phyloP scores from a whole-genome alignment of 2,797 vertebrate genomes.

The Lutjanus campechanus region DNA sequence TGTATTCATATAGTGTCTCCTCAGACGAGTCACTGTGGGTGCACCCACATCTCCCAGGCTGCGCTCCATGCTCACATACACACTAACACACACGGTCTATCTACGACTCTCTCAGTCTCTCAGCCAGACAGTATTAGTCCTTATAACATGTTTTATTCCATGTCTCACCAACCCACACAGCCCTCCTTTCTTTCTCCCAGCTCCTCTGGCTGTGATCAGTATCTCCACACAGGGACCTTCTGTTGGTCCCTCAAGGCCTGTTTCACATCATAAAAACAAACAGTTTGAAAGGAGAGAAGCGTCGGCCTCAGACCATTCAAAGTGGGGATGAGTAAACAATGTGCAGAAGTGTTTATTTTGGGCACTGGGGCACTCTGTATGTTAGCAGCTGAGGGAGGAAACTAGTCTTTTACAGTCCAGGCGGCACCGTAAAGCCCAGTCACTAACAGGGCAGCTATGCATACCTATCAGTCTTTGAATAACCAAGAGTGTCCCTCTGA shows the following conservation, averaged over 20 bases:
- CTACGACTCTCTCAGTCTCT: constrained; percentile 43
- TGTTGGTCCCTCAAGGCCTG: constrained; percentile 71
- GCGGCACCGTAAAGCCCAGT: constrained; percentile 29
- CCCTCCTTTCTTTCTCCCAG: constrained; percentile 48
- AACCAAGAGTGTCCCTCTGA: not conserved
- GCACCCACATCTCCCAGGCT: constrained; percentile 13
- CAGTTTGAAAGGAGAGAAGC: constrained; percentile 65
- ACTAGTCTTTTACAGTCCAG: constrained; percentile 32
- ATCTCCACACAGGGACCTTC: constrained; percentile 71
- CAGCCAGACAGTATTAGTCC: constrained; percentile 48
- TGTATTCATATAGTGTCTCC: constrained; percentile 12
- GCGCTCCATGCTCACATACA: constrained; percentile 11
- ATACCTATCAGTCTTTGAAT: not conserved
- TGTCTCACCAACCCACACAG: constrained; percentile 67
- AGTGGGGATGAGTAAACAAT: constrained; percentile 67
- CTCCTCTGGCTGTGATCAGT: constrained; percentile 65
- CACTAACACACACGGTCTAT: constrained; percentile 25
- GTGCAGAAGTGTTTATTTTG: constrained; percentile 66
- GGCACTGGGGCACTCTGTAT: constrained; percentile 41
- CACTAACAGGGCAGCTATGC: not conserved
- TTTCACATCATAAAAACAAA: constrained; percentile 78
- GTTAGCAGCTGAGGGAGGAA: constrained; percentile 44
- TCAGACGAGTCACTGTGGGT: constrained; percentile 4
- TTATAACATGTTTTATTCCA: constrained; percentile 70
- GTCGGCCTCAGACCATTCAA: constrained; percentile 43